phyloP scores from a whole-genome alignment of 1,140 invertebrate genomes.

The Ceratina calcarata region DNA sequence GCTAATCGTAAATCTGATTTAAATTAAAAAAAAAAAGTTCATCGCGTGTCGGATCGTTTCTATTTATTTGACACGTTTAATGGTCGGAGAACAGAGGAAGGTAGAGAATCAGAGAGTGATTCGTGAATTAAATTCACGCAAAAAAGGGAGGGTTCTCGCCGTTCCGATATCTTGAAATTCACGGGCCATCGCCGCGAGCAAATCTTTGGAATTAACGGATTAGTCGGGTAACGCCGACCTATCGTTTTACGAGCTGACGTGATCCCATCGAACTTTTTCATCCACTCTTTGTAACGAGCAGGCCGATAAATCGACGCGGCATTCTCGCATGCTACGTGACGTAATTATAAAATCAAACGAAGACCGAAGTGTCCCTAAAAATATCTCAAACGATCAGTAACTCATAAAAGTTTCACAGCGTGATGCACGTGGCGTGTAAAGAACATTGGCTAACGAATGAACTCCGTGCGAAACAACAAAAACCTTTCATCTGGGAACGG shows the following conservation, averaged over 20 bases:
- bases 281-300: conserved; percentile 18
- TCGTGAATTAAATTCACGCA: conserved; percentile 41
- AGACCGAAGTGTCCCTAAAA: no score
- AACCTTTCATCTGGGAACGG: conserved; percentile 4
- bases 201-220: conserved; percentile 50
- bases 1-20: no score
- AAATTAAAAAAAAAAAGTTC: no score
- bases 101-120: conserved; percentile 10
- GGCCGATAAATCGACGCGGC: conserved; percentile 32
- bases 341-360: background rate
- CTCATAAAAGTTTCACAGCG: no score
- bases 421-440: background rate
- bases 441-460: background rate
- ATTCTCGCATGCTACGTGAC: background rate
- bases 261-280: conserved; percentile 53
- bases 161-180: conserved; percentile 44
- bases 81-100: no score
- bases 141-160: conserved; percentile 5
- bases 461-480: background rate
- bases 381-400: no score
- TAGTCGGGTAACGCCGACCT: conserved; percentile 43
- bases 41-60: no score
- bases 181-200: conserved; percentile 36
- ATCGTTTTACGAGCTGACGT: conserved; percentile 55
- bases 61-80: background rate